These are phyloP conservation scores for Nilaparvata lugens DNA, from an alignment of 1,140 invertebrate species.

Conservation along the genomic window DNA sequence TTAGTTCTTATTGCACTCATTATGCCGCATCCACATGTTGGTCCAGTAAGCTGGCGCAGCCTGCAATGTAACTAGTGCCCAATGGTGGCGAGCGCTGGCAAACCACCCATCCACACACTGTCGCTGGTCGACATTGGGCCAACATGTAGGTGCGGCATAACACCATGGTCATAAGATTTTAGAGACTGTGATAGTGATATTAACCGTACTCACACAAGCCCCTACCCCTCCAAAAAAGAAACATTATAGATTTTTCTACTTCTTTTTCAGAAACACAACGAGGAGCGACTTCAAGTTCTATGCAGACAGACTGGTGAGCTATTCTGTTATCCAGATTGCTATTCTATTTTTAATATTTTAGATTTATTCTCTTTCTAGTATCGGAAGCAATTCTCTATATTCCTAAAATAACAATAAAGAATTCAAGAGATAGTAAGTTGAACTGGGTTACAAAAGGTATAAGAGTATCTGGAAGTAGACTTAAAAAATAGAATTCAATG, in stretches of 20 bases:
- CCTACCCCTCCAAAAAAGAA: not conserved
- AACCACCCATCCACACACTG: too few relatives aligned
- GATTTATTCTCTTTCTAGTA: not conserved
- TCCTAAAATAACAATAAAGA: too few relatives aligned
- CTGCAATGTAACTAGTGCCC: too few relatives aligned
- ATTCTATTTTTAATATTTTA: conserved; percentile 6
- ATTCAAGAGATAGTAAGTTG: not conserved
- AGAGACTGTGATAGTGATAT: not conserved
- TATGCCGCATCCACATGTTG: too few relatives aligned
- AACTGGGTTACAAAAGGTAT: not conserved
- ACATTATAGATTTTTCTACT: conserved; percentile 14
- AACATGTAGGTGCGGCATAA: too few relatives aligned
- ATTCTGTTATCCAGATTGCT: not conserved
- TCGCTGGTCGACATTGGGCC: too few relatives aligned
- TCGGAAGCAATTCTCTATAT: too few relatives aligned
- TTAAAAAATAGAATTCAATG: not conserved
- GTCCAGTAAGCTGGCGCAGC: too few relatives aligned
- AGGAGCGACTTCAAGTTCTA: conserved; percentile 98
- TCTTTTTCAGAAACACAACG: conserved; percentile 68
- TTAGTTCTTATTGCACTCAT: too few relatives aligned
- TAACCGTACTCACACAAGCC: not conserved
- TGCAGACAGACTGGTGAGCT: conserved; percentile 75
- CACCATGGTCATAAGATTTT: not conserved
- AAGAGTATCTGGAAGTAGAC: not conserved
- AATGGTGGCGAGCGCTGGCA: too few relatives aligned